Base-by-base conservation (phyloP, 2,797 vertebrate genomes). In the Hyperoplus lanceolatus region DNA sequence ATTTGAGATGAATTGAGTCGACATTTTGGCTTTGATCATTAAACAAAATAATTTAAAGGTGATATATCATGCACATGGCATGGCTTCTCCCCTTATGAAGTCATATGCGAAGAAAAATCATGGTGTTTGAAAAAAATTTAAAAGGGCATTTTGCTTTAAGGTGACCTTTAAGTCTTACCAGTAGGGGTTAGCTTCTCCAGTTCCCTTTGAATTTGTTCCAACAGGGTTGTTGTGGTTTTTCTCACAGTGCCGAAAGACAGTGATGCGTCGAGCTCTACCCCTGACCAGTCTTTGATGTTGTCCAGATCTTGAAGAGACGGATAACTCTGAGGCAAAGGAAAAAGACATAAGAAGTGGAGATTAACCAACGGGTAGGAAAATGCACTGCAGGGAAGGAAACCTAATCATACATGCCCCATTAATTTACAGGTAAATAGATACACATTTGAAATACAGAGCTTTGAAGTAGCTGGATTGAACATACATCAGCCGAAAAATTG, bases 161-260 rank as follows among this genome's bases (percentile, higher is more conserved):
- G 21, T 21, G 21, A 21, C 21, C 21, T 21, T 62, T 1, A 16
- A 57, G 2, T 70, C 77, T 80, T 75, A 95, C 94, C 94, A 12
- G 54, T 75, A 4, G 10, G 9, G 39, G 82, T 81, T 61, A 95
- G 81, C 55, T 79, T 77, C 18, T 91, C 89, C 15, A 95, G 59
- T 21, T 88, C 4, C 0, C 66, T 18, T 12, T 90, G 55, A 56
- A 94, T 12, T 13, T 73, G 18, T 29, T 85, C 71, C 83, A 89
- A 43, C 90, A 93, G 70, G 7, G 0, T 0, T 8, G 36, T 15
- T n/a, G 42, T 67, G 8, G 0, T 80, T 55, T 70, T 81, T 51
- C 84, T 92, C 78, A 93, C 60, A n/a, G 90, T 89, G 58, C 89
- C 91, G 63, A 94, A 93, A 11, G 56, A 65, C 43, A 94, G 8